phyloP scores from a whole-genome alignment of 2,797 vertebrate species.

The Lindbergichthys nudifrons region DNA sequence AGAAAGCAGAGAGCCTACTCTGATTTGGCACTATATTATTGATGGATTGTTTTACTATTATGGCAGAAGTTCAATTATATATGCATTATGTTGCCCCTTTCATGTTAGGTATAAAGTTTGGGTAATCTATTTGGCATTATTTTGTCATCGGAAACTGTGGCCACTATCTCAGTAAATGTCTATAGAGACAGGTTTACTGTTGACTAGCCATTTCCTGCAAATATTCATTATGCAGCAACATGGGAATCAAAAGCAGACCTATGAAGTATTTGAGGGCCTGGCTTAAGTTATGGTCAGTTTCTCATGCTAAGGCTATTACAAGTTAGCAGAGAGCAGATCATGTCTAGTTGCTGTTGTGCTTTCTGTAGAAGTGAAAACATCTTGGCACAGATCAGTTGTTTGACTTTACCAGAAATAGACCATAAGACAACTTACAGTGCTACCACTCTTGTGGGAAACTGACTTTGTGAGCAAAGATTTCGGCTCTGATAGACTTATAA shows the following conservation, averaged over 20 bases:
- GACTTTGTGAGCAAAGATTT: background rate
- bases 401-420: conserved; percentile 34
- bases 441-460: conserved; percentile 35
- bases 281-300: conserved; percentile 26
- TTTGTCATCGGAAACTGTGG: background rate
- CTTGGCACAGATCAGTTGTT: conserved; percentile 27
- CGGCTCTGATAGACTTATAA: background rate
- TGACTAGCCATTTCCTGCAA: background rate
- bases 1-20: background rate
- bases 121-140: background rate
- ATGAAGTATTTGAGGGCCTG: conserved; percentile 6
- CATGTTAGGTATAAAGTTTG: background rate
- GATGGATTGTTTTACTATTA: background rate
- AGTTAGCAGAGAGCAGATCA: conserved; percentile 18
- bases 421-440: background rate
- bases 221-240: background rate
- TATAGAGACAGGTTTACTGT: background rate
- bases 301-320: conserved; percentile 34
- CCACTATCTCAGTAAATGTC: background rate
- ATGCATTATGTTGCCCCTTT: background rate
- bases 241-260: background rate
- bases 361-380: conserved; percentile 25
- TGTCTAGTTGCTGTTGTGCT: conserved; percentile 22
- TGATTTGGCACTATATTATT: background rate
- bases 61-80: background rate